Percentiles rank a stretch among this genome's conserved stretches.
phyloP scores from a whole-genome alignment of 2,113 vertebrate genomes.

The Tychaedon coryphoeus region DNA sequence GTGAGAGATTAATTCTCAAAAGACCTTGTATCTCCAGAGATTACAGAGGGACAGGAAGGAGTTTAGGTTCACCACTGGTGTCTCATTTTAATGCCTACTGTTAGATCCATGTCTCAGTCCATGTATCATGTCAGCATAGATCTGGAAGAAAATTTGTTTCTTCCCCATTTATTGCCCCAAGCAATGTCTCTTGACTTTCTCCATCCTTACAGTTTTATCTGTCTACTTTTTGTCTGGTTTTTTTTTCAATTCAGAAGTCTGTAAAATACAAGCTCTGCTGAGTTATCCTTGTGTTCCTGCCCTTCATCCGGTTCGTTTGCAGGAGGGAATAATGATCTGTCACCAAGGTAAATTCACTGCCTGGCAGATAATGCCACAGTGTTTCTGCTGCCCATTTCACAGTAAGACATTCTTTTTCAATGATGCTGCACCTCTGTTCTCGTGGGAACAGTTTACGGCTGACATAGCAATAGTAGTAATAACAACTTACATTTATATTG shows the following conservation, averaged over 20 bases:
- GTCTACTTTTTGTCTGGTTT: background rate
- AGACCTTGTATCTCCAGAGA: background rate
- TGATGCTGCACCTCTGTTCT: constrained; percentile 51
- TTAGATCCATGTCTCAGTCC: background rate
- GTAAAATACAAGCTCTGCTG: constrained; percentile 20
- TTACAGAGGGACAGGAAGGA: background rate
- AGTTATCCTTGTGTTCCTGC: constrained; percentile 56
- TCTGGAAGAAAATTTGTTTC: background rate
- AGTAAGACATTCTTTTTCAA: constrained; percentile 51
- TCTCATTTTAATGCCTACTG: background rate
- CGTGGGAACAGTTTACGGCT: constrained; percentile 60
- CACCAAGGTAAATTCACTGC: constrained; percentile 72
- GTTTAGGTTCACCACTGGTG: background rate
- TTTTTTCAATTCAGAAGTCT: background rate
- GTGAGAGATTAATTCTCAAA: background rate
- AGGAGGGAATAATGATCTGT: constrained; percentile 66
- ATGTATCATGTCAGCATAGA: background rate
- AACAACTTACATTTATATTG: constrained; percentile 66
- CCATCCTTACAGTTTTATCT: background rate
- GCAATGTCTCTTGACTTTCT: background rate
- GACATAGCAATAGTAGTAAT: constrained; percentile 66
- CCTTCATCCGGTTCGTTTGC: constrained; percentile 58
- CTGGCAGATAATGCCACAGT: constrained; percentile 52
- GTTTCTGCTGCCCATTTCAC: constrained; percentile 54
- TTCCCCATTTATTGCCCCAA: background rate